Evolutionary conservation across 2,888 invertebrate species (phyloP), one percentile per base, ranked within the genome.

Genomic region (Hedya salicella): DNA sequence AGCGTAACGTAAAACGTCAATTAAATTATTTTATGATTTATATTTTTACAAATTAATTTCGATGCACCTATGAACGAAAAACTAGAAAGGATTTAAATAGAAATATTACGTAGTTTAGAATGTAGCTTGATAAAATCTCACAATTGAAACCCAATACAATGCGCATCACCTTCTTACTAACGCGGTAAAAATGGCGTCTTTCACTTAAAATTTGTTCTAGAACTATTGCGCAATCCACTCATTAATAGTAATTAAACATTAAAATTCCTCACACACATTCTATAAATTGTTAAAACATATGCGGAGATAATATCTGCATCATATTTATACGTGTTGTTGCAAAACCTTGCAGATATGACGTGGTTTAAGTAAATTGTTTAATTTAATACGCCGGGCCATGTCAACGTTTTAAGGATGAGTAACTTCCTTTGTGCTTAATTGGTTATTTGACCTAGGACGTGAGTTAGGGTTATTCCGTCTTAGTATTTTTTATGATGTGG

Each of bases 301-400:
- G 17, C 17, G 4, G 13, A 21, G 57, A 64, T 64, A 16, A n/a
- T 44, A 57, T 56, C 63, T 32, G n/a, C 17, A 48, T n/a, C 17
- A 3, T 39, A 48, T 48, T 39, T 53, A 16, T 13, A 21, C 14
- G 32, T 25, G 36, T 21, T 44, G 39, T 63, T 52, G 57, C 64
- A 25, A 21, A 64, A 64, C 57, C 42, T 32, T 57, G 63, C 63
- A 50, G 49, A 63, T 49, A 57, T 21, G 40, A 42, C 14, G 6
- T 2, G 30, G 44, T 19, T 53, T 50, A 57, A 49, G 32, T 44
- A 36, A 49, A 40, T 49, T 42, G 30, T 42, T 62, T 17, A 48
- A 40, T 56, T 60, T 50, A 17, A n/a, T 36, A 39, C 48, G 48
- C 50, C 25, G 17, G n/a, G 40, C 32, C 30, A 40, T 21, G 14